Evolutionary conservation across 2,113 vertebrate genomes (phyloP).

Genomic region (Psophia crepitans): DNA sequence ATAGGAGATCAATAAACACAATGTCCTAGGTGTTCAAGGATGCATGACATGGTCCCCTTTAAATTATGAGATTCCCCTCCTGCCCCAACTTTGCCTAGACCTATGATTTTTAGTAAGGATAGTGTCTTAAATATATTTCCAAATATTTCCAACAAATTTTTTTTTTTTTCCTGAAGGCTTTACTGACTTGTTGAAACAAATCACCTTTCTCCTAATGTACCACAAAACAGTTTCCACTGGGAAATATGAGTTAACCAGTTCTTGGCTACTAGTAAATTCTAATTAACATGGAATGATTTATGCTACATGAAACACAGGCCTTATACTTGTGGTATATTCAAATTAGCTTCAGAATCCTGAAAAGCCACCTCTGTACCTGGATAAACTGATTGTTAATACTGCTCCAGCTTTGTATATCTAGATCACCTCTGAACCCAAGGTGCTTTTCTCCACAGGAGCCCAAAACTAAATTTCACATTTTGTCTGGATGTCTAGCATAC

Average conservation of each 20-base stretch:
- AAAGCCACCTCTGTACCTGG: background rate
- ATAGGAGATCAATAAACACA: background rate
- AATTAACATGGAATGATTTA: background rate
- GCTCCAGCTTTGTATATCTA: background rate
- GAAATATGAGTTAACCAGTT: background rate
- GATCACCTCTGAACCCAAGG: background rate
- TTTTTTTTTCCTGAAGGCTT: background rate
- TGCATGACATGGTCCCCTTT: rapidly evolving
- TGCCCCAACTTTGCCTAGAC: background rate
- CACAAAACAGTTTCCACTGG: background rate
- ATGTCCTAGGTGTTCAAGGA: rapidly evolving
- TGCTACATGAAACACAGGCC: background rate
- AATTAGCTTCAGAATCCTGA: background rate
- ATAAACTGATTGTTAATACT: background rate
- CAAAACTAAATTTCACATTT: background rate
- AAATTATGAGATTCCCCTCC: background rate
- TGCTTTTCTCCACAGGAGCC: background rate
- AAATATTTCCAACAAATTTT: background rate
- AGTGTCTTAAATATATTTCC: background rate
- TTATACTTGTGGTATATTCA: background rate
- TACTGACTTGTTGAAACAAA: background rate
- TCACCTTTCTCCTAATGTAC: background rate
- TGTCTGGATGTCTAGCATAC: background rate
- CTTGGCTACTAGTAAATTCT: background rate
- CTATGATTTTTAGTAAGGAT: background rate